A percentile compares a stretch with the other conserved stretches of the same genome.
phyloP scores from a whole-genome alignment of 2,888 invertebrate genomes.

The Lottia gigantea region DNA sequence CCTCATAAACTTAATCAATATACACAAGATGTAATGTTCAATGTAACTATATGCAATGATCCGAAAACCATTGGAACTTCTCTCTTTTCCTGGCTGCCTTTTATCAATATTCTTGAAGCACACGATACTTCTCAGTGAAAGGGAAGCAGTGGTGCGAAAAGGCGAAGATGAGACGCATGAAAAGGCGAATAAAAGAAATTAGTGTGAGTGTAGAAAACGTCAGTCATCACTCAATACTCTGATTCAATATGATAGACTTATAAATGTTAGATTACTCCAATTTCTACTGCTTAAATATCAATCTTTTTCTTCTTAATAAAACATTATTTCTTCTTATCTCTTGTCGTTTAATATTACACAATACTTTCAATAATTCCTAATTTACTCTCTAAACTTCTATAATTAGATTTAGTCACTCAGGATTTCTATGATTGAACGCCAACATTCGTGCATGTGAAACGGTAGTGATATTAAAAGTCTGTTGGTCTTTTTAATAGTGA shows the following conservation, averaged over 20 bases:
- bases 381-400: too few relatives aligned
- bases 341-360: too few relatives aligned
- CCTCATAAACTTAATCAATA: constrained; percentile 8
- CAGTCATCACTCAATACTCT: background rate
- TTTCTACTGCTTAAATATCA: background rate
- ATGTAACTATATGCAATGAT: background rate
- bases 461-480: too few relatives aligned
- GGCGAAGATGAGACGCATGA: background rate
- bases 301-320: too few relatives aligned
- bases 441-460: too few relatives aligned
- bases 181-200: constrained; percentile 4
- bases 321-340: too few relatives aligned
- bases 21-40: background rate
- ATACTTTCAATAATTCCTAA: too few relatives aligned
- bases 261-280: constrained; percentile 6
- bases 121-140: background rate
- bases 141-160: background rate
- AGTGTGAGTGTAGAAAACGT: background rate
- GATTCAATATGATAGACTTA: constrained; percentile 3
- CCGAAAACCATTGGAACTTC: background rate
- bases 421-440: too few relatives aligned
- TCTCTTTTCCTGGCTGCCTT: background rate
- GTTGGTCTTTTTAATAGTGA: too few relatives aligned
- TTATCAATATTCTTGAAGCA: background rate
- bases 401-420: too few relatives aligned